phyloP scores from a whole-genome alignment of 2,888 invertebrate species.

The Hypselothyrea guttata region DNA sequence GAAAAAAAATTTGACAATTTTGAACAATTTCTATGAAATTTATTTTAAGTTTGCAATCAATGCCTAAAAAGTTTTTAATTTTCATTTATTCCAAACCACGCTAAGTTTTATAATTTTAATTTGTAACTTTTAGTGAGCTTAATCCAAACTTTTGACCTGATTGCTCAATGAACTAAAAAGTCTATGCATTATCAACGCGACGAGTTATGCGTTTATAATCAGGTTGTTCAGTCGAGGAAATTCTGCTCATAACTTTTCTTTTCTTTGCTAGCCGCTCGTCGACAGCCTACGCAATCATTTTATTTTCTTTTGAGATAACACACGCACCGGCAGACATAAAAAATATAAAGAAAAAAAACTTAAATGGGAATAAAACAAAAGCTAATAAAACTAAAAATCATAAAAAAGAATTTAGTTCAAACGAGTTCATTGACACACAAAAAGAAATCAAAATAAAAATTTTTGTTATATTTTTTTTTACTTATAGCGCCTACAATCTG shows the following conservation, averaged over 20 bases:
- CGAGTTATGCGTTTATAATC: slow-evolving; percentile 6
- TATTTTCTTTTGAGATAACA: slow-evolving; percentile 64
- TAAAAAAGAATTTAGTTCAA: slow-evolving; percentile 70
- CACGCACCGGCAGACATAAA: slow-evolving; percentile 37
- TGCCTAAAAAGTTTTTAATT: too few species aligned
- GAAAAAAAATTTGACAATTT: too few species aligned
- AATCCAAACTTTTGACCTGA: slow-evolving; percentile 35
- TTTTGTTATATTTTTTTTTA: slow-evolving; percentile 15
- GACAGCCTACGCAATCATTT: slow-evolving; percentile 61
- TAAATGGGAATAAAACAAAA: slow-evolving; percentile 47
- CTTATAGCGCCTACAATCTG: slow-evolving; percentile 33
- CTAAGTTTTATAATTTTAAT: too few species aligned
- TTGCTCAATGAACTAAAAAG: slow-evolving; percentile 17
- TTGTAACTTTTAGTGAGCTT: too few species aligned
- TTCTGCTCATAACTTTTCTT: slow-evolving; percentile 64
- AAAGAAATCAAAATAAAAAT: slow-evolving; percentile 70
- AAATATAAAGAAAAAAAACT: slow-evolving; percentile 30
- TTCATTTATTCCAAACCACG: too few species aligned
- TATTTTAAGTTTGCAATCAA: too few species aligned
- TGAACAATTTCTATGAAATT: too few species aligned
- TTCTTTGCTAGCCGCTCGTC: slow-evolving; percentile 44
- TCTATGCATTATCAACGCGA: slow-evolving; percentile 13
- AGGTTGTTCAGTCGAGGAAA: slow-evolving; percentile 1
- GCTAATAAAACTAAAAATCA: slow-evolving; percentile 46
- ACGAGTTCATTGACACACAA: slow-evolving; percentile 79